These are phyloP conservation scores for Callipepla squamata DNA, from an alignment of 2,113 vertebrate species.

Conservation along the genomic window DNA sequence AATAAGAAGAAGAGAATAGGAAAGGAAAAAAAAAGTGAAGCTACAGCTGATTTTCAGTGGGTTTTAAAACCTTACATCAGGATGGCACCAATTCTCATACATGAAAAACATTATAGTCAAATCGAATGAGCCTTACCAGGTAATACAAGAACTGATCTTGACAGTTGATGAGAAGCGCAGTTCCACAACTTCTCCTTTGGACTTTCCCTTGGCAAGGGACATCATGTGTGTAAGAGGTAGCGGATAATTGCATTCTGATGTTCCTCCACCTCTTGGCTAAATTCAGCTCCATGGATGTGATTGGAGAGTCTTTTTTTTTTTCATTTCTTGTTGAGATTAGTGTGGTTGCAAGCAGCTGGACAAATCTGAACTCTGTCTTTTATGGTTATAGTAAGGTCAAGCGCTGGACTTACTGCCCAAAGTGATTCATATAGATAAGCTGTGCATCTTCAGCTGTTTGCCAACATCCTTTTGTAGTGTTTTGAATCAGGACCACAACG, in stretches of 20 bases:
- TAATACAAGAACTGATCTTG: neutral
- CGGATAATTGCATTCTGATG: neutral
- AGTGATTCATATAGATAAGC: rapidly evolving
- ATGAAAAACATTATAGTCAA: neutral
- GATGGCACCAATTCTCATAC: neutral
- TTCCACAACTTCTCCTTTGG: neutral
- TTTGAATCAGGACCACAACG: neutral
- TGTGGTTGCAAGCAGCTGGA: rapidly evolving
- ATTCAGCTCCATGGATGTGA: neutral
- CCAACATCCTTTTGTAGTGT: rapidly evolving
- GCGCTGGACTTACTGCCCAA: rapidly evolving
- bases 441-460: neutral
- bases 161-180: neutral
- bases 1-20: neutral
- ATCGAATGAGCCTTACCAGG: neutral
- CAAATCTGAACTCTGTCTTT: neutral
- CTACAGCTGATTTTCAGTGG: neutral
- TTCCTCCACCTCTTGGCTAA: neutral
- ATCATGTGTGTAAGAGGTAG: neutral
- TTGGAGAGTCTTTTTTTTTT: neutral
- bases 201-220: neutral
- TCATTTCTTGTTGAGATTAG: neutral
- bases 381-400: neutral
- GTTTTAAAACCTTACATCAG: neutral
- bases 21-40: neutral